These are phyloP conservation scores for Atta cephalotes DNA, from an alignment of 1,140 invertebrate species.

Conservation along the genomic window DNA sequence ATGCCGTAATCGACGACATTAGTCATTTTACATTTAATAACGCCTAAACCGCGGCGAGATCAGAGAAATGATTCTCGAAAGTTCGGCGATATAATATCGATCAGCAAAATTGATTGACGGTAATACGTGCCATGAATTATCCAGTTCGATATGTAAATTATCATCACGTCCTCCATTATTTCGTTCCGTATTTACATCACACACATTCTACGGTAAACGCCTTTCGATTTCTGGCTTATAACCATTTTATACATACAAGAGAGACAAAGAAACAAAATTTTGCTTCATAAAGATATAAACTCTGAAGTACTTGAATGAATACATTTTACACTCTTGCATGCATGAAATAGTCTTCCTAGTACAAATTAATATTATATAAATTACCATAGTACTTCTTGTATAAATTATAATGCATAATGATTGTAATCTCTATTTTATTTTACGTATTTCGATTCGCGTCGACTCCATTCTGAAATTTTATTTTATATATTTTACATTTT, in stretches of 20 bases:
- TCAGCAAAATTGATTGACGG: slow-evolving; percentile 45
- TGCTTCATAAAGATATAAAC: neutral
- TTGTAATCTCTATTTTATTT: slow-evolving; percentile 9
- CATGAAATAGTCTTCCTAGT: neutral
- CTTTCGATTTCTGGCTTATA: neutral
- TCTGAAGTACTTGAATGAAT: neutral
- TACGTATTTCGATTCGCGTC: neutral
- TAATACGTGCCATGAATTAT: slow-evolving; percentile 51
- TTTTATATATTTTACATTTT: no score
- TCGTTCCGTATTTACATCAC: slow-evolving; percentile 15
- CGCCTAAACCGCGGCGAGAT: slow-evolving; percentile 14
- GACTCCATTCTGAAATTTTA: neutral
- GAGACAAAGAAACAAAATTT: neutral
- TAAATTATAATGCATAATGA: slow-evolving; percentile 14
- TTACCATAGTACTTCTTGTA: neutral
- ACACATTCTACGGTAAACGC: slow-evolving; percentile 32
- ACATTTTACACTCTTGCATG: neutral
- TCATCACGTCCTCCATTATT: slow-evolving; percentile 5
- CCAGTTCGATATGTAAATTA: slow-evolving; percentile 51
- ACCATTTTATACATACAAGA: neutral
- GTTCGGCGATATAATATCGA: slow-evolving; percentile 52
- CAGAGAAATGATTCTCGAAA: slow-evolving; percentile 58
- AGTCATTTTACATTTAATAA: slow-evolving; percentile 76
- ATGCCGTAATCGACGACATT: slow-evolving; percentile 53
- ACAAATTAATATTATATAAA: neutral